phyloP scores from a whole-genome alignment of 1,140 invertebrate genomes.

The Dreissena polymorpha region DNA sequence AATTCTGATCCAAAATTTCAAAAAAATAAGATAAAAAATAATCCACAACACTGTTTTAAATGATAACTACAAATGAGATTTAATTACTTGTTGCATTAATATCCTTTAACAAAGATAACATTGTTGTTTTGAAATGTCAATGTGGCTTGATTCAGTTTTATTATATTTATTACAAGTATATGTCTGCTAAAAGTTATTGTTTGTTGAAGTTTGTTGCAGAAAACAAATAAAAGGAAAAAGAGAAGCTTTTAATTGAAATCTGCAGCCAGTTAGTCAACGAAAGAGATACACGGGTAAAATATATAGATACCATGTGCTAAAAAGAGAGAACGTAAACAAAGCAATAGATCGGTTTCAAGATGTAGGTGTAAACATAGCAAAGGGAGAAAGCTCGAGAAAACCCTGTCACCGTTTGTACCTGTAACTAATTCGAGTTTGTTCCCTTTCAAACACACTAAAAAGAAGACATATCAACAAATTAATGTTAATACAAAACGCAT shows the following conservation, averaged over 20 bases:
- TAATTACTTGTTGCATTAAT: too few species aligned
- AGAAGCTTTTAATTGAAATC: background rate
- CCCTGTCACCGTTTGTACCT: constrained; percentile 12
- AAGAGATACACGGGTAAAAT: too few species aligned
- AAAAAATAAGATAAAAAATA: too few species aligned
- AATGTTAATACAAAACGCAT: background rate
- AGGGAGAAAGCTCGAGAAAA: background rate
- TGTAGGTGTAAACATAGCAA: background rate
- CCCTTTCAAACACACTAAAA: constrained; percentile 40
- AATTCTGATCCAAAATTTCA: background rate
- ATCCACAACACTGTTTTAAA: too few species aligned
- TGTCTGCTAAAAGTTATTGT: too few species aligned
- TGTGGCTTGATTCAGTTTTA: too few species aligned
- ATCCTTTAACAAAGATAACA: too few species aligned
- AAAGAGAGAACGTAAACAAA: too few species aligned
- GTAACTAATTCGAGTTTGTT: constrained; percentile 36
- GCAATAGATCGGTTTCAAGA: background rate
- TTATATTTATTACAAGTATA: too few species aligned
- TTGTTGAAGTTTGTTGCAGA: background rate
- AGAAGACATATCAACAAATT: background rate
- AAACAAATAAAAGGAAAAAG: background rate
- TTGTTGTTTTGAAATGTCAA: too few species aligned
- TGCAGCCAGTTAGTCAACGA: background rate
- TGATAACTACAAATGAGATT: too few species aligned
- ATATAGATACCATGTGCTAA: too few species aligned